phyloP scores from a whole-genome alignment of 2,888 invertebrate species.

The Diarsia mendica region DNA sequence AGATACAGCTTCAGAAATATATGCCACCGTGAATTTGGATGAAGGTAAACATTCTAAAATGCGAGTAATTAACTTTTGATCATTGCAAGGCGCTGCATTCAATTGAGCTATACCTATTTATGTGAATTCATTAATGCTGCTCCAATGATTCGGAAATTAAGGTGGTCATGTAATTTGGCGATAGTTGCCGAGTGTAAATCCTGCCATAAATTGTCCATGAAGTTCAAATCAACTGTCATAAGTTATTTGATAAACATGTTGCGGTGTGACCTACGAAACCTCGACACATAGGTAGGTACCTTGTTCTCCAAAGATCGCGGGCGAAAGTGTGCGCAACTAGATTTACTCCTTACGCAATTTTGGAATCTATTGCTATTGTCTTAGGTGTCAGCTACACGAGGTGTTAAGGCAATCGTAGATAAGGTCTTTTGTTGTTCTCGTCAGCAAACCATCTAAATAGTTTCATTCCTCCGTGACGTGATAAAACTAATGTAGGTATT shows the following conservation, averaged over 20 bases:
- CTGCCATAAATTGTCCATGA: constrained; percentile 35
- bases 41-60: constrained; percentile 76
- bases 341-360: constrained; percentile 37
- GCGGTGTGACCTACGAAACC: constrained; percentile 65
- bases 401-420: too few relatives aligned
- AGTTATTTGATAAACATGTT: constrained; percentile 61
- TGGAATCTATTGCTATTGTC: constrained; percentile 41
- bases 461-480: constrained; percentile 61
- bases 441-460: constrained; percentile 67
- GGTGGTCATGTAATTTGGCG: constrained; percentile 25
- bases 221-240: constrained; percentile 52
- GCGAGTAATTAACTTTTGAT: constrained; percentile 20
- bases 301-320: constrained; percentile 64
- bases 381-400: constrained; percentile 38
- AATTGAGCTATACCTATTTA: constrained; percentile 49
- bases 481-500: constrained; percentile 52
- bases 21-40: constrained; percentile 94
- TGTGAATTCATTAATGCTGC: constrained; percentile 52
- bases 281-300: constrained; percentile 63
- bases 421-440: constrained; percentile 52
- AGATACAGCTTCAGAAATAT: constrained; percentile 95
- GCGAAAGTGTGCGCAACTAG: constrained; percentile 61
- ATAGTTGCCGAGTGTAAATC: constrained; percentile 38
- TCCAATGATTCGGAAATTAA: constrained; percentile 38
- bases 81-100: constrained; percentile 35